phyloP scores from a whole-genome alignment of 1,140 invertebrate species.

The Leptinotarsa undecemlineata region DNA sequence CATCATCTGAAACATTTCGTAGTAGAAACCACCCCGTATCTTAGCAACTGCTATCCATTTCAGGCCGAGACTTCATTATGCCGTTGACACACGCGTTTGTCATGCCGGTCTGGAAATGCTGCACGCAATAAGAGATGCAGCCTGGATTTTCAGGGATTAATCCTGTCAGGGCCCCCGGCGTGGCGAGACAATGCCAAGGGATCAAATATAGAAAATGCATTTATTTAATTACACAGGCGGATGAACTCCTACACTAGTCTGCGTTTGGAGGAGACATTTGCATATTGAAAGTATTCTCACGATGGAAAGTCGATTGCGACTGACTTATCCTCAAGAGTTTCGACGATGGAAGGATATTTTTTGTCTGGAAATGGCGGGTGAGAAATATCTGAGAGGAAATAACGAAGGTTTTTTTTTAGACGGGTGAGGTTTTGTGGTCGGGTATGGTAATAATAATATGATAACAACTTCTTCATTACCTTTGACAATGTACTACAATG shows the following conservation, averaged over 20 bases:
- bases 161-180: constrained; percentile 4
- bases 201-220: constrained; percentile 37
- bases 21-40: neutral
- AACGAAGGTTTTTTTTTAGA: no score
- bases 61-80: constrained; percentile 39
- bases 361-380: no score
- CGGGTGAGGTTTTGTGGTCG: no score
- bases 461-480: no score
- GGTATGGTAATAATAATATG: no score
- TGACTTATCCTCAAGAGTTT: neutral
- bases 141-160: constrained; percentile 28
- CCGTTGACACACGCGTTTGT: constrained; percentile 47
- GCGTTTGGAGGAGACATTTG: neutral
- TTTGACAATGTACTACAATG: no score
- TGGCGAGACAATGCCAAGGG: constrained; percentile 23
- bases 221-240: constrained; percentile 43
- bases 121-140: constrained; percentile 42
- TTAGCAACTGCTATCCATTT: constrained; percentile 33
- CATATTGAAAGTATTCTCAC: constrained; percentile 15
- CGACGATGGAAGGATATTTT: neutral
- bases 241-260: constrained; percentile 21
- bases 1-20: no score
- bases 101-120: constrained; percentile 35
- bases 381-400: no score
- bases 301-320: constrained; percentile 14